phyloP scores from a whole-genome alignment of 2,113 vertebrate genomes.

The Prionailurus bengalensis region DNA sequence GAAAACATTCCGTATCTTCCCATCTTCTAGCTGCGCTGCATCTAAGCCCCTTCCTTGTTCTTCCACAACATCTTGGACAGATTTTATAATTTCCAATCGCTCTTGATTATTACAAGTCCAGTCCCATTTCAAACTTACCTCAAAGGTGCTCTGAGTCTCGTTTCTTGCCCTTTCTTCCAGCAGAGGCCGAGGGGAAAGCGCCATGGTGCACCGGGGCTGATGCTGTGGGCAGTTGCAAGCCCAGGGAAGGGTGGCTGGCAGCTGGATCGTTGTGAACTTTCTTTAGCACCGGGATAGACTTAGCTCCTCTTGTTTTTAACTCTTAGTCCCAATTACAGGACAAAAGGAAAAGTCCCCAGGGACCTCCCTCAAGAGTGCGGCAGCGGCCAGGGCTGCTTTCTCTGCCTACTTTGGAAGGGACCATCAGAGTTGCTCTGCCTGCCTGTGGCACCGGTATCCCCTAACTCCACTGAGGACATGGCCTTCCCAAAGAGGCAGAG shows the following conservation, averaged over 20 bases:
- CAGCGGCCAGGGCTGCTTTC: neutral
- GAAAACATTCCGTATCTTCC: neutral
- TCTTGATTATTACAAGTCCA: neutral
- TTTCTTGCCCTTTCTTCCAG: neutral
- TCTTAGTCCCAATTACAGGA: neutral
- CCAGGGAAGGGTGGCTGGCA: neutral
- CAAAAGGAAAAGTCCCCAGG: neutral
- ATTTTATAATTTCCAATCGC: neutral
- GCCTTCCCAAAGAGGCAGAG: neutral
- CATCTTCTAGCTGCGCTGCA: neutral
- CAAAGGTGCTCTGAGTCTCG: neutral
- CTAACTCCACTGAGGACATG: neutral
- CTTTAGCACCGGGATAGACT: neutral
- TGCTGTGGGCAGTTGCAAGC: no score
- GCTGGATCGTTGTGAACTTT: neutral
- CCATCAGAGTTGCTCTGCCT: neutral
- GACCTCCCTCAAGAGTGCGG: no score
- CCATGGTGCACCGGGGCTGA: neutral
- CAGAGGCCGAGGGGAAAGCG: accelerated
- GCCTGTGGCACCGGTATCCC: neutral
- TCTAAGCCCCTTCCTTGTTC: neutral
- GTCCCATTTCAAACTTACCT: neutral
- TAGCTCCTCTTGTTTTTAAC: neutral
- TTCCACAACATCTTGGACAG: neutral
- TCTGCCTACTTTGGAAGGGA: neutral